A percentile compares a stretch with the other conserved stretches of the same genome.
Conservation (phyloP, 2,113 vertebrate genomes). For the Pyxicephalus adspersus region DNA sequence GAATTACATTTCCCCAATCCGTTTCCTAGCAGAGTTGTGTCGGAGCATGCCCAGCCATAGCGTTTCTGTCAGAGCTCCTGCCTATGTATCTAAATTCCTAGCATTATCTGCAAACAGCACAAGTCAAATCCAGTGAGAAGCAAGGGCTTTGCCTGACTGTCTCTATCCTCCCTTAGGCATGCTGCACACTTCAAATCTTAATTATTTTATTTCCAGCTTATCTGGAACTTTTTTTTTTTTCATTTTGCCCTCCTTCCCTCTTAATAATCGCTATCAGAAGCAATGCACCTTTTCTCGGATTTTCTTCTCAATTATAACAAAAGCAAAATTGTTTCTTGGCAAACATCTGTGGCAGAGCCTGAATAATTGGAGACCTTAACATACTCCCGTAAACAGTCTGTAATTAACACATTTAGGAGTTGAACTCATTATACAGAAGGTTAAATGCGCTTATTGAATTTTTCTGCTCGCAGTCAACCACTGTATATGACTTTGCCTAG, state of each 20-base stretch:
- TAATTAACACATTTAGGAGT: conserved; percentile 58
- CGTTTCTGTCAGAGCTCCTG: neutral
- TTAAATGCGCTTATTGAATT: conserved; percentile 50
- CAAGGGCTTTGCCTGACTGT: conserved; percentile 43
- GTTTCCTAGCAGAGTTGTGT: neutral
- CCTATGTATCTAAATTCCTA: conserved; percentile 23
- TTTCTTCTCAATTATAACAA: conserved; percentile 61
- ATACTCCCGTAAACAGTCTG: conserved; percentile 30
- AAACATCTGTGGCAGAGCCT: conserved; percentile 57
- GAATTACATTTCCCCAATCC: conserved; percentile 40
- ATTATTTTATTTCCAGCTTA: conserved; percentile 66
- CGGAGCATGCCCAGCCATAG: conserved; percentile 1
- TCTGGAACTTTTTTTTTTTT: conserved; percentile 55
- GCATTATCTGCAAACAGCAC: conserved; percentile 37
- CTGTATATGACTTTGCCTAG: conserved; percentile 1
- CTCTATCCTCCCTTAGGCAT: conserved; percentile 56
- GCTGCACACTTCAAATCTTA: conserved; percentile 56
- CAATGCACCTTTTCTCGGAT: conserved; percentile 54
- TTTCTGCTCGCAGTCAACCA: neutral
- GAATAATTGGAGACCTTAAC: conserved; percentile 45
- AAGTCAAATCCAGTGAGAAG: conserved; percentile 9
- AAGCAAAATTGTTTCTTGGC: conserved; percentile 56
- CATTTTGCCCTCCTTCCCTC: conserved; percentile 6
- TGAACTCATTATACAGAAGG: conserved; percentile 56
- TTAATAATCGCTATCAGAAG: conserved; percentile 60